Base-by-base conservation (phyloP, 2,888 invertebrate genomes). In the Gastracanthus pulcherrimus region DNA sequence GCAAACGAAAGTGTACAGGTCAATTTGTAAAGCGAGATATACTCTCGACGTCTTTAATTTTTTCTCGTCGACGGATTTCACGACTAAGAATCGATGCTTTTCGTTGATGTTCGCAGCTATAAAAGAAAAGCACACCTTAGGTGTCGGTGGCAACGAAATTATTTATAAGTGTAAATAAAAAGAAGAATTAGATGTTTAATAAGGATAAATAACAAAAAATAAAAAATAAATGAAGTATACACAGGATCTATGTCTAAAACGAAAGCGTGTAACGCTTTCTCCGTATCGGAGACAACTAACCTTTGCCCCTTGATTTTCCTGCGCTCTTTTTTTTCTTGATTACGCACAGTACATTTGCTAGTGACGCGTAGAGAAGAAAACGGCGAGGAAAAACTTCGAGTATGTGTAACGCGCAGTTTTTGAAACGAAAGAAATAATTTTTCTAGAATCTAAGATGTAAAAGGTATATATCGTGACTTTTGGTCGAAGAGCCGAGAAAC, bases 131-230 rank as follows among this genome's bases (percentile, higher is more conserved):
- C 70, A 76, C 82, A 83, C 81, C 81, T 67, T 79, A 79, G 83
- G 84, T 84, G 82, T 84, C 74, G 82, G 83, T 83, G 82, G 84
- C 84, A 84, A 84, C 84, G 84, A 84, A 84, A 64, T 84, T 84
- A 83, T 82, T 82, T 77, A 75, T 84, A 84, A 80, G 81, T 83
- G 82, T 83, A 83, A 62, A 81, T 83, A 79, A 74, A 81, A 77
- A n/a, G 26, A 81, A 69, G 26, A 76, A n/a, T 36, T 84, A 82
- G 79, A 70, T 82, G 79, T 83, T 82, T 83, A 81, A 69, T 79
- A 76, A 81, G 23, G 19, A 58, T 78, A 75, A 83, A 58, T 66
- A 69, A 66, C 9, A 64, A 51, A 13, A 64, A 48, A 45, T 48
- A 74, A 36, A 55, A n/a, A 19, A 71, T 48, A 64, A 71, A 72